phyloP scores from a whole-genome alignment of 2,888 invertebrate genomes.

The Drosophila diplacantha region DNA sequence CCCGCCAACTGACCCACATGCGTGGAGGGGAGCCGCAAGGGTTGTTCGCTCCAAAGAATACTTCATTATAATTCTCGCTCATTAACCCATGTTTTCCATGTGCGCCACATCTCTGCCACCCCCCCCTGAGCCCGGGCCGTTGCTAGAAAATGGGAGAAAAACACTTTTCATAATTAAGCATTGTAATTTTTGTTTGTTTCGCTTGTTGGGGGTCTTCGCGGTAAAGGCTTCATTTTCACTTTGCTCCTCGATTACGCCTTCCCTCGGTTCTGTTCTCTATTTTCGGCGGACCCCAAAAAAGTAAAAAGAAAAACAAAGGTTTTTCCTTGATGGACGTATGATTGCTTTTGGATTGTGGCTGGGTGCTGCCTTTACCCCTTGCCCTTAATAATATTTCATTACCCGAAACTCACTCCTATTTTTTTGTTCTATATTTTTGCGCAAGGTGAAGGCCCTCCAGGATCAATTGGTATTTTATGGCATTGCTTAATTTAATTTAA shows the following conservation, averaged over 20 bases:
- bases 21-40: conserved; percentile 34
- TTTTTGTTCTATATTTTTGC: neutral
- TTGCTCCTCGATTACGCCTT: conserved; percentile 42
- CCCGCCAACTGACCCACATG: conserved; percentile 57
- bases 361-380: neutral
- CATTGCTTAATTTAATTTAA: conserved; percentile 12
- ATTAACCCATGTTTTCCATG: conserved; percentile 58
- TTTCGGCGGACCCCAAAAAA: conserved; percentile 30
- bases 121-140: neutral
- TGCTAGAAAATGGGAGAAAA: conserved; percentile 38
- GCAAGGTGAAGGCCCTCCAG: neutral
- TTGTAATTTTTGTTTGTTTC: conserved; percentile 67
- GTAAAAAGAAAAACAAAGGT: conserved; percentile 19
- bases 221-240: conserved; percentile 34
- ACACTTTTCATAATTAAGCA: conserved; percentile 72
- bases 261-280: conserved; percentile 1
- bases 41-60: conserved; percentile 52
- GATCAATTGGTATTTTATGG: conserved; percentile 43
- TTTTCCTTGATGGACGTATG: conserved; percentile 56
- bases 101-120: conserved; percentile 43
- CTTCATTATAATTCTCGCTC: conserved; percentile 68
- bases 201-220: conserved; percentile 22
- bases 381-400: conserved; percentile 57
- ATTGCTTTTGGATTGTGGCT: conserved; percentile 41
- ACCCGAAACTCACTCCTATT: conserved; percentile 16